These are phyloP conservation scores for Acrocyrtus sp. DNA, from an alignment of 2,888 invertebrate genomes.

Conservation along the genomic window DNA sequence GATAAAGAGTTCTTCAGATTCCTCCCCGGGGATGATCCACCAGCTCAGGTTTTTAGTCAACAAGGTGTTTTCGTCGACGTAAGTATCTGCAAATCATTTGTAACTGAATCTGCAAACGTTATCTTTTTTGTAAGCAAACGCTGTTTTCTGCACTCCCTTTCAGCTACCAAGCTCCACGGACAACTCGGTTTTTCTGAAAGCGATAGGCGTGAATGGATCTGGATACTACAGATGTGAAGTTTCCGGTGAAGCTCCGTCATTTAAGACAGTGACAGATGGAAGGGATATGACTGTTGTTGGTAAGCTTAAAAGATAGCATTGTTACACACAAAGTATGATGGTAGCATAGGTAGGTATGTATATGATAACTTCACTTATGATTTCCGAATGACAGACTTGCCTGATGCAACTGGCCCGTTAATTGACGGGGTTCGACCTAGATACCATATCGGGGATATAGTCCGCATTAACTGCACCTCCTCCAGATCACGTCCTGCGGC, in stretches of 20 bases:
- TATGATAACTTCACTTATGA: too few species aligned
- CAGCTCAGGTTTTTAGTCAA: constrained; percentile 80
- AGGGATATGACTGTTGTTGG: constrained; percentile 80
- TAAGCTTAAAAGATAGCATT: too few species aligned
- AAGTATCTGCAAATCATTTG: too few species aligned
- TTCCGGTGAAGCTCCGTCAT: constrained; percentile 80
- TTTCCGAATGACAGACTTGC: too few species aligned
- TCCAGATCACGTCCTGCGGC: constrained; percentile 85
- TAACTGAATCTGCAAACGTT: too few species aligned
- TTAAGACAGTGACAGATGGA: constrained; percentile 80
- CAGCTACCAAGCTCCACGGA: constrained; percentile 76
- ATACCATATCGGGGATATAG: constrained; percentile 84
- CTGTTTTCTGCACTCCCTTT: too few species aligned
- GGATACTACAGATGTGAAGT: constrained; percentile 83
- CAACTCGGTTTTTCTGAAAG: constrained; percentile 74
- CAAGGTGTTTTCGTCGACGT: constrained; percentile 88
- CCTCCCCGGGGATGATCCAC: constrained; percentile 75
- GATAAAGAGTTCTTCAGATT: constrained; percentile 44
- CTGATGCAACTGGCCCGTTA: constrained; percentile 79
- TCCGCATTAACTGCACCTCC: constrained; percentile 86
- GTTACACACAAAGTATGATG: too few species aligned
- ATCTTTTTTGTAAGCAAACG: too few species aligned
- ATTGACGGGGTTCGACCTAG: constrained; percentile 83
- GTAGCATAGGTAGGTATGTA: too few species aligned
- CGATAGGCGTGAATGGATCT: constrained; percentile 76